phyloP scores from a whole-genome alignment of 1,140 invertebrate genomes.

The Bombyx mori region ASM3026992v2 NC_085115.1:16079501-16080000 shows the following conservation, averaged over 20 bases:
- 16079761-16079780: not conserved
- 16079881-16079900: constrained; percentile 76
- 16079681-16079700: no score
- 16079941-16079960: no score
- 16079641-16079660: not conserved
- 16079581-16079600: constrained; percentile 77
- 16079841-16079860: constrained; percentile 78
- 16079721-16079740: no score
- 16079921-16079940: not conserved
- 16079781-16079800: constrained; percentile 71
- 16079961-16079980: no score
- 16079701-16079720: no score
- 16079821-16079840: constrained; percentile 70
- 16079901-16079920: constrained; percentile 42
- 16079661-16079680: no score
- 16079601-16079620: constrained; percentile 75
- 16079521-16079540: constrained; percentile 68
- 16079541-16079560: constrained; percentile 69
- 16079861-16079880: constrained; percentile 79
- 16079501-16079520: constrained; percentile 70
- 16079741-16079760: no score
- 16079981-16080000: no score
- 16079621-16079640: constrained; percentile 55
- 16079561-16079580: constrained; percentile 77
- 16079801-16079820: constrained; percentile 68